Conservation (phyloP, 92 coral and sea anemone genomes). For the Desmophyllum pertusum region DNA sequence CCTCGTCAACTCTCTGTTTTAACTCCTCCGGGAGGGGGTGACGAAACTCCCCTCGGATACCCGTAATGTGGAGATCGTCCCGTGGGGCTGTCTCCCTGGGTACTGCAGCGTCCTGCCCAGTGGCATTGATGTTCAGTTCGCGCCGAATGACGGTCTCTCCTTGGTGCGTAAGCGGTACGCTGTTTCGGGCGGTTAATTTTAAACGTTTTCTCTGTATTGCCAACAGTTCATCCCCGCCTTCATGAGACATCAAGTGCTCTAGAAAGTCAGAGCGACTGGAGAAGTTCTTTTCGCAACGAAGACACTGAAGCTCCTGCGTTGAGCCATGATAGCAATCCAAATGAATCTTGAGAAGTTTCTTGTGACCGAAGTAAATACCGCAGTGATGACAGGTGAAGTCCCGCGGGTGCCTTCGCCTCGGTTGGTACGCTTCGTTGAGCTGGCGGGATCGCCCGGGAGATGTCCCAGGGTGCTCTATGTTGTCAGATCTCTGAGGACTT, state of each 20-base stretch:
- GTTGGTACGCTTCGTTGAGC: conserved; percentile 53
- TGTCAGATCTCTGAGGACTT: background rate
- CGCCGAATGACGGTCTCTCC: conserved; percentile 64
- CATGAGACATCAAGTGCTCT: conserved; percentile 86
- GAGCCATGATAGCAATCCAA: conserved; percentile 88
- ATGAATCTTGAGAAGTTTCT: conserved; percentile 85
- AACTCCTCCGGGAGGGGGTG: conserved; percentile 24
- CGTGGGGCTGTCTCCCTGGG: background rate
- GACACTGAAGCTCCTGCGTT: conserved; percentile 70
- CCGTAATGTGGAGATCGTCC: background rate
- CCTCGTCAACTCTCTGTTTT: background rate
- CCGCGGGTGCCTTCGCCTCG: conserved; percentile 64
- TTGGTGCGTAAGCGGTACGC: conserved; percentile 30
- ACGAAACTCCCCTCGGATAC: background rate
- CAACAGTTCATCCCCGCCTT: conserved; percentile 48
- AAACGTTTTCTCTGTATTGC: conserved; percentile 43
- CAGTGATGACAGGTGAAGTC: conserved; percentile 80
- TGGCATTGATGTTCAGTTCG: conserved; percentile 43
- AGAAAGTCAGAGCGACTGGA: conserved; percentile 73
- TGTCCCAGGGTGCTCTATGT: background rate
- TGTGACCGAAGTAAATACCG: conserved; percentile 84
- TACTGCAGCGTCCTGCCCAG: background rate
- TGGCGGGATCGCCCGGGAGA: conserved; percentile 41
- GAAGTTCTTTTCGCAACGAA: conserved; percentile 74
- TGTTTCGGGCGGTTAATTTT: conserved; percentile 27